Conservation (phyloP, 2,113 vertebrate genomes). For the Myotis brandtii region DNA sequence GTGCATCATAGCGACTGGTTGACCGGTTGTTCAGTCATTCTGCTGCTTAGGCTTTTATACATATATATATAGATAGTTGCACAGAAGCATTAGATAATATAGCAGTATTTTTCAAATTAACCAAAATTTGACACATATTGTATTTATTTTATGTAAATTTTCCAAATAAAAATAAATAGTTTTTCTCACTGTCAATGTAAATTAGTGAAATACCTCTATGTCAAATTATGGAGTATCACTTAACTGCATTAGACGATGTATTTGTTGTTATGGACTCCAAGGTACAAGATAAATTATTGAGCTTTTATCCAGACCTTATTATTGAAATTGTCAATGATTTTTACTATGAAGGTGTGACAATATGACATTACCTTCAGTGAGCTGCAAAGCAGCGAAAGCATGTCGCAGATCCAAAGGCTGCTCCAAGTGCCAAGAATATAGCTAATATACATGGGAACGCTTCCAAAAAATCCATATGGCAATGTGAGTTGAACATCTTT, state of each 20-base stretch:
- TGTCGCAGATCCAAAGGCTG: background rate
- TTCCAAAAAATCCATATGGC: slow-evolving; percentile 73
- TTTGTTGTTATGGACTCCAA: background rate
- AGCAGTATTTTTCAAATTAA: background rate
- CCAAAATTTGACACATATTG: background rate
- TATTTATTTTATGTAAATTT: background rate
- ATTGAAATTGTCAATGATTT: slow-evolving; percentile 1
- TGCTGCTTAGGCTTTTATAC: too few species aligned
- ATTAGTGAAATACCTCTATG: background rate
- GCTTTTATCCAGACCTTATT: background rate
- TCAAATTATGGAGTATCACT: background rate
- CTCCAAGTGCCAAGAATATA: background rate
- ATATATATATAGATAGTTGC: too few species aligned
- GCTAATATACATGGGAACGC: slow-evolving; percentile 50
- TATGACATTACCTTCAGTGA: slow-evolving; percentile 27
- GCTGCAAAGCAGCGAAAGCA: slow-evolving; percentile 29
- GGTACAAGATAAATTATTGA: background rate
- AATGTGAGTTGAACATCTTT: slow-evolving; percentile 67
- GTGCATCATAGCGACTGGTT: too few species aligned
- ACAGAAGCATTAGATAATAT: background rate
- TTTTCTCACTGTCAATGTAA: background rate
- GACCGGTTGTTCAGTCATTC: too few species aligned
- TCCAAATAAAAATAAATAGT: background rate
- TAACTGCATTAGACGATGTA: background rate
- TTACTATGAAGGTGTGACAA: background rate